Conservation (phyloP, 2,113 vertebrate species). For the Marcusenius ussheri region DNA sequence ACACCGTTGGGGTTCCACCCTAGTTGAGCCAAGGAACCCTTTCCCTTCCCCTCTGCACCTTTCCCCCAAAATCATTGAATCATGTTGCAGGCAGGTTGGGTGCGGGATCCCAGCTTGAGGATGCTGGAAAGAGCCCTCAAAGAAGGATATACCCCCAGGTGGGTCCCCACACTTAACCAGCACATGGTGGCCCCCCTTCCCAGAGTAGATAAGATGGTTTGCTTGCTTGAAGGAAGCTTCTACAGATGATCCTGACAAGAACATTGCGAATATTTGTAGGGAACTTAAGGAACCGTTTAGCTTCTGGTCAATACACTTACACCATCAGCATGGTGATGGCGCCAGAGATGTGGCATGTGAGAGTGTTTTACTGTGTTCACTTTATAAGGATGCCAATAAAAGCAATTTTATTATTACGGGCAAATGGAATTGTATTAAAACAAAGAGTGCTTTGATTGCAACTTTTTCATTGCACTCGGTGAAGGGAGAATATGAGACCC, state of each 20-base stretch:
- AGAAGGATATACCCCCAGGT: neutral
- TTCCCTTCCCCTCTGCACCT: neutral
- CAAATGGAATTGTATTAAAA: neutral
- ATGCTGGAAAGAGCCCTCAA: neutral
- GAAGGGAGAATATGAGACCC: neutral
- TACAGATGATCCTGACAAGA: neutral
- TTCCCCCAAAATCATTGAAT: neutral
- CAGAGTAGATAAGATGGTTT: neutral
- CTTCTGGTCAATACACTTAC: neutral
- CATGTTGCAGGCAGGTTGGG: neutral
- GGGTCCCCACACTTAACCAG: neutral
- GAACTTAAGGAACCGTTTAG: neutral
- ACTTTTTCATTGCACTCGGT: neutral
- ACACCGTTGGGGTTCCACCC: neutral
- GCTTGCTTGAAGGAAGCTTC: neutral
- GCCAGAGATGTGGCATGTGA: neutral
- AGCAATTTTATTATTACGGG: neutral
- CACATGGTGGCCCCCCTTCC: neutral
- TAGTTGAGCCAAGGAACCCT: neutral
- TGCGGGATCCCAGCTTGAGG: neutral
- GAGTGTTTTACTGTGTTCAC: neutral
- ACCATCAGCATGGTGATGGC: neutral
- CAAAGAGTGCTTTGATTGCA: neutral
- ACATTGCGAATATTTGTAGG: neutral
- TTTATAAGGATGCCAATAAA: neutral